Conservation (phyloP, 2,113 vertebrate genomes). For the Onychostoma macrolepis region DNA sequence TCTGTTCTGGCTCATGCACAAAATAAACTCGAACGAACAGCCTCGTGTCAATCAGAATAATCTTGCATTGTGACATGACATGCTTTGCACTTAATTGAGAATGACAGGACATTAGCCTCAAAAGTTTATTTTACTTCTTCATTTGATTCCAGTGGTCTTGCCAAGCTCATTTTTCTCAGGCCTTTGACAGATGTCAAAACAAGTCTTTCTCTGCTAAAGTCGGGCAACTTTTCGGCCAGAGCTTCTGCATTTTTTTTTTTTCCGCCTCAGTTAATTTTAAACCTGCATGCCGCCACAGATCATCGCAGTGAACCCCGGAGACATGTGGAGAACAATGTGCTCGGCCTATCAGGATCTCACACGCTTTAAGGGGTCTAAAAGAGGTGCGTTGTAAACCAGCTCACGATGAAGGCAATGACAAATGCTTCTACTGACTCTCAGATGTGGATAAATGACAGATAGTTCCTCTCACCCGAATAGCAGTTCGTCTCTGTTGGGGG, state of each 20-base stretch:
- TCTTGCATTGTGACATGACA: slow-evolving; percentile 29
- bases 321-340: slow-evolving; percentile 35
- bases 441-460: slow-evolving; percentile 17
- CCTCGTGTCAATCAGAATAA: slow-evolving; percentile 38
- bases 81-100: slow-evolving; percentile 35
- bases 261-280: slow-evolving; percentile 38
- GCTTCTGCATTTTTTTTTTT: not conserved
- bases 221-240: not conserved
- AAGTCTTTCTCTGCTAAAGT: slow-evolving; percentile 25
- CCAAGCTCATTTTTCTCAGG: slow-evolving; percentile 43
- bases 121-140: slow-evolving; percentile 34
- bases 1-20: not conserved
- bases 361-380: slow-evolving; percentile 8
- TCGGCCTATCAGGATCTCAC: slow-evolving; percentile 1
- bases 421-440: slow-evolving; percentile 20
- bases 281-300: slow-evolving; percentile 37
- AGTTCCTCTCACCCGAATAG: not conserved
- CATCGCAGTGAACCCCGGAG: slow-evolving; percentile 44
- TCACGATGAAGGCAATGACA: not conserved
- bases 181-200: slow-evolving; percentile 54
- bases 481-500: slow-evolving; percentile 8
- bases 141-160: slow-evolving; percentile 1
- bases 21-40: slow-evolving; percentile 17
- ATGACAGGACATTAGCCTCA: slow-evolving; percentile 30
- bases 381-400: not conserved